These are phyloP conservation scores for Chymomyza procnemis DNA, from an alignment of 2,888 invertebrate species.

Conservation along the genomic window DNA sequence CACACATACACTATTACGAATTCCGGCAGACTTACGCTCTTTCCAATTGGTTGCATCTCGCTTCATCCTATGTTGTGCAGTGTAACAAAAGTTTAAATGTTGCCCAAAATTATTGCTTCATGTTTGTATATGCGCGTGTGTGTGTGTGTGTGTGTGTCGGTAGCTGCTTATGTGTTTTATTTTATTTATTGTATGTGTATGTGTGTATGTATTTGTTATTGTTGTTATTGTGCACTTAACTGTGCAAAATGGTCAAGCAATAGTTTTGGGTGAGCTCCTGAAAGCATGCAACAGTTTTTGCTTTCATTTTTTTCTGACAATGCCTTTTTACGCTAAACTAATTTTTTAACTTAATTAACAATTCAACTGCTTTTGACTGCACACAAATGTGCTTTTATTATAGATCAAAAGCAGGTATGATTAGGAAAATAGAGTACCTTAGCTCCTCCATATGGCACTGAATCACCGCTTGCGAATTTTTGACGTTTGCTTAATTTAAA, in stretches of 20 bases:
- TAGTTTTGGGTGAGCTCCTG: neutral
- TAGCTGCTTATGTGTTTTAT: too few relatives aligned
- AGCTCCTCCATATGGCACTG: too few relatives aligned
- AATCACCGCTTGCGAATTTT: too few relatives aligned
- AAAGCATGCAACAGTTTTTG: neutral
- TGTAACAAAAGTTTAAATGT: neutral
- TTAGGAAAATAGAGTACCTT: neutral
- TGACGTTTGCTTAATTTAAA: too few relatives aligned
- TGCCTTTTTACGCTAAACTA: neutral
- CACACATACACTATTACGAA: neutral
- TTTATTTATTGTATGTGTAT: neutral
- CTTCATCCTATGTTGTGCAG: neutral
- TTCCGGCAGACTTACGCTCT: constrained; percentile 27
- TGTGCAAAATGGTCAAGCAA: neutral
- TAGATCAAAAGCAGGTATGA: neutral
- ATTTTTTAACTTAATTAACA: neutral
- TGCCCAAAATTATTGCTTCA: neutral
- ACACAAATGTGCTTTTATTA: neutral
- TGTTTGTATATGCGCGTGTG: neutral
- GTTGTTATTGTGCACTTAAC: neutral
- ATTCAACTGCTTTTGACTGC: neutral
- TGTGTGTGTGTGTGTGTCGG: neutral
- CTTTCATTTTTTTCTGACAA: neutral
- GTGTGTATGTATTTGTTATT: too few relatives aligned
- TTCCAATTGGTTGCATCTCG: constrained; percentile 57